phyloP scores from a whole-genome alignment of 2,113 vertebrate species.

The Sarotherodon lohbergeri region DNA sequence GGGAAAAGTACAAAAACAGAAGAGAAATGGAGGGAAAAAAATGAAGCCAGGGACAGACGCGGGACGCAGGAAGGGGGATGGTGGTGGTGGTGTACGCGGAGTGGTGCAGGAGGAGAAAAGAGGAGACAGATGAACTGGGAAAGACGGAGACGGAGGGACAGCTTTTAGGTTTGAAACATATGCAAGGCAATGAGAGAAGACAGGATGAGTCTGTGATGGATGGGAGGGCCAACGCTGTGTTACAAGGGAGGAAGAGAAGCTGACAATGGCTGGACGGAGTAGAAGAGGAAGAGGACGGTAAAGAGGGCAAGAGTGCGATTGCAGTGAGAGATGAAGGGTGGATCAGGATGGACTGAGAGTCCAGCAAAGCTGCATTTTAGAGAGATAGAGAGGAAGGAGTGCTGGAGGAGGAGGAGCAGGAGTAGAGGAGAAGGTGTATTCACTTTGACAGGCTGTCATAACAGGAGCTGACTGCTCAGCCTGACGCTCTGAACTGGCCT shows the following conservation, averaged over 20 bases:
- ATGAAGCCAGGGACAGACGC: slow-evolving; percentile 14
- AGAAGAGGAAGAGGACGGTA: slow-evolving; percentile 1
- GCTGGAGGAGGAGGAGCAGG: slow-evolving; percentile 13
- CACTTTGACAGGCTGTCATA: slow-evolving; percentile 67
- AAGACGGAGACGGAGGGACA: slow-evolving; percentile 44
- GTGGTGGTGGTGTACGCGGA: background rate
- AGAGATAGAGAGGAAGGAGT: background rate
- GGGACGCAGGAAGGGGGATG: slow-evolving; percentile 6
- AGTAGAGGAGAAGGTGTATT: slow-evolving; percentile 52
- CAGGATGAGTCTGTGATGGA: slow-evolving; percentile 49
- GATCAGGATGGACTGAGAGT: background rate
- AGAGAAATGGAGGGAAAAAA: background rate
- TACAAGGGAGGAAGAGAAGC: slow-evolving; percentile 40
- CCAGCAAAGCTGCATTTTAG: slow-evolving; percentile 6
- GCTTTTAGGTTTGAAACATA: slow-evolving; percentile 60
- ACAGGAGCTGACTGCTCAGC: slow-evolving; percentile 49
- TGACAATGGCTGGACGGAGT: slow-evolving; percentile 33
- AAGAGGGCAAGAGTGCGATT: background rate
- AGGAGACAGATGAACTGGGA: slow-evolving; percentile 38
- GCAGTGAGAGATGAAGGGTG: background rate
- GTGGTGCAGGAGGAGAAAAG: background rate
- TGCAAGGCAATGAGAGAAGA: slow-evolving; percentile 36
- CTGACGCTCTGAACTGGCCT: slow-evolving; percentile 39
- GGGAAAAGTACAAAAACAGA: slow-evolving; percentile 35
- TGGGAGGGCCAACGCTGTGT: slow-evolving; percentile 24